These are phyloP conservation scores for Brachystomella parvula DNA, from an alignment of 1,140 invertebrate genomes.

Conservation along the genomic window DNA sequence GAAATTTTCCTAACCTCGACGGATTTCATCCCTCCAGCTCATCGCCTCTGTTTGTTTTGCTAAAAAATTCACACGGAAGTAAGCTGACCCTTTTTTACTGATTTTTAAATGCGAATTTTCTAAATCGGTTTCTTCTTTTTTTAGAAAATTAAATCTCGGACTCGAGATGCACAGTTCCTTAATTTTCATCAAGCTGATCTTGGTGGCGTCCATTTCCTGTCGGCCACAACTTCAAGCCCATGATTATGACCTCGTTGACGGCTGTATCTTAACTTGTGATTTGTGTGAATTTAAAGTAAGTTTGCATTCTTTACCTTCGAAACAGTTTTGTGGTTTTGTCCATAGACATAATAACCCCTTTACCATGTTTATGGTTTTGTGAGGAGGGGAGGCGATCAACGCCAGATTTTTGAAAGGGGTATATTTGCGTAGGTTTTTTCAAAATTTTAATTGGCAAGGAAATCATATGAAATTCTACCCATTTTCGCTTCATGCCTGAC, in stretches of 20 bases:
- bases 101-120: neutral
- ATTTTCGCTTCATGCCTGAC: too few species aligned
- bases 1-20: too few species aligned
- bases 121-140: neutral
- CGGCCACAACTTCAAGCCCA: neutral
- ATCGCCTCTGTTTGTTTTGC: neutral
- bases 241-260: constrained; percentile 28
- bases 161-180: neutral
- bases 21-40: too few species aligned
- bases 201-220: neutral
- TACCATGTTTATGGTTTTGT: neutral
- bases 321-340: neutral
- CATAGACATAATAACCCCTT: neutral
- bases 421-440: too few species aligned
- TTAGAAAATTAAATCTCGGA: neutral
- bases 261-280: constrained; percentile 19
- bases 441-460: too few species aligned
- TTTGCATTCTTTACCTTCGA: too few species aligned
- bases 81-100: neutral
- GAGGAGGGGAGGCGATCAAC: too few species aligned
- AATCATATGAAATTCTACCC: too few species aligned
- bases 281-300: neutral
- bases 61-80: neutral
- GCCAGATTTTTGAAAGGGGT: too few species aligned
- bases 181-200: neutral